Evolutionary conservation across 2,113 vertebrate species (phyloP).

Genomic region (Piaya cayana): DNA sequence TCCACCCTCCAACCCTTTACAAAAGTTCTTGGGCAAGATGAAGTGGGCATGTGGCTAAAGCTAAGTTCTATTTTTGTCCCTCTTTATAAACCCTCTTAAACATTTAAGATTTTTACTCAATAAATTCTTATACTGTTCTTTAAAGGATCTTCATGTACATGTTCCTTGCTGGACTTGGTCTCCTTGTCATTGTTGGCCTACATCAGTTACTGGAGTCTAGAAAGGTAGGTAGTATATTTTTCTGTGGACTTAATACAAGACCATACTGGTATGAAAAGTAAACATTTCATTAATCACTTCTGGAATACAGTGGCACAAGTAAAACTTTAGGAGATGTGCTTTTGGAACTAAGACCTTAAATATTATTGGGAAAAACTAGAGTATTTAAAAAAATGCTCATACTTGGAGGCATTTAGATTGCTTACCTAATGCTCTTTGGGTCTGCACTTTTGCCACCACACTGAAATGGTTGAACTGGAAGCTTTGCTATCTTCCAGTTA

Average conservation of each 20-base stretch:
- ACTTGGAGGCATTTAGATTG: neutral
- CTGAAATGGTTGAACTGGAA: neutral
- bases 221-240: conserved; percentile 80
- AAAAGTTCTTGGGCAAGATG: neutral
- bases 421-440: neutral
- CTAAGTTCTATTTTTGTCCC: neutral
- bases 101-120: neutral
- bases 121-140: neutral
- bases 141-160: conserved; percentile 96
- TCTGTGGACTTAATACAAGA: neutral
- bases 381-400: neutral
- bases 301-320: neutral
- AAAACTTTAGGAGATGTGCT: neutral
- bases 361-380: neutral
- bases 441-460: neutral
- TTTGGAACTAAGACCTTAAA: neutral
- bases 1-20: accelerated
- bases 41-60: neutral
- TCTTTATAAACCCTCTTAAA: neutral
- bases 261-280: neutral
- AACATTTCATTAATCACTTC: neutral
- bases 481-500: neutral
- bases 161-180: conserved; percentile 93
- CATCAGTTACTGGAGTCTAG: conserved; percentile 96
- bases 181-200: conserved; percentile 90